These are phyloP conservation scores for Tenebrosternarchus preto DNA, from an alignment of 2,113 vertebrate genomes.

Conservation along the genomic window DNA sequence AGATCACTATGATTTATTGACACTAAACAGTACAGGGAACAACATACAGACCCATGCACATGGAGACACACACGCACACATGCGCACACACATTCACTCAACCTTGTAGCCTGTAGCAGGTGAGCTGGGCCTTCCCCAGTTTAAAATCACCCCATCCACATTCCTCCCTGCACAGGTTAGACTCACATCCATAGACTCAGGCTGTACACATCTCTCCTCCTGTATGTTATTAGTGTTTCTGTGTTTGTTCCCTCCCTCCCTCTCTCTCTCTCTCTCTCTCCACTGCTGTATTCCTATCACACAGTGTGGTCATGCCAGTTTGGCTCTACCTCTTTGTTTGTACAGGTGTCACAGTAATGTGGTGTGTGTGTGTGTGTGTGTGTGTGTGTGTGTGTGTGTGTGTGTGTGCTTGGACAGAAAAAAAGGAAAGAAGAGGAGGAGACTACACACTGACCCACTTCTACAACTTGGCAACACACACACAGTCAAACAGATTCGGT, in stretches of 20 bases:
- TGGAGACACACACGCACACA: background rate
- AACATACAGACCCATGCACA: background rate
- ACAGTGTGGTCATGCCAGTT: constrained; percentile 27
- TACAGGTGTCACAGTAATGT: constrained; percentile 73
- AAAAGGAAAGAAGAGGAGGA: constrained; percentile 60
- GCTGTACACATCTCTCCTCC: background rate
- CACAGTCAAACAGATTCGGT: constrained; percentile 30
- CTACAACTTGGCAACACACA: constrained; percentile 58
- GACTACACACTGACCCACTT: constrained; percentile 68
- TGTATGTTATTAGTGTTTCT: background rate
- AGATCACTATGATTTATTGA: constrained; percentile 23
- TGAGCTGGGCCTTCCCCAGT: no score
- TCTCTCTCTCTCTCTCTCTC: background rate
- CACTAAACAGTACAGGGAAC: background rate
- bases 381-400: constrained; percentile 12
- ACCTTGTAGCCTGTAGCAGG: no score
- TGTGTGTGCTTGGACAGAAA: constrained; percentile 19
- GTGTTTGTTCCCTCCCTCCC: background rate
- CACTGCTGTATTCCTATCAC: background rate
- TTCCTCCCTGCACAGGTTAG: background rate
- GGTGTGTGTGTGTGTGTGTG: constrained; percentile 50
- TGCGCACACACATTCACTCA: constrained; percentile 32
- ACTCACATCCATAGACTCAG: background rate
- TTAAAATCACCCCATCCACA: no score
- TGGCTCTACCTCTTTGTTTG: constrained; percentile 66